Evolutionary conservation across 2,113 vertebrate genomes (phyloP), one percentile per base, ranked within the genome.

Genomic region (Acrocephalus kingi): DNA sequence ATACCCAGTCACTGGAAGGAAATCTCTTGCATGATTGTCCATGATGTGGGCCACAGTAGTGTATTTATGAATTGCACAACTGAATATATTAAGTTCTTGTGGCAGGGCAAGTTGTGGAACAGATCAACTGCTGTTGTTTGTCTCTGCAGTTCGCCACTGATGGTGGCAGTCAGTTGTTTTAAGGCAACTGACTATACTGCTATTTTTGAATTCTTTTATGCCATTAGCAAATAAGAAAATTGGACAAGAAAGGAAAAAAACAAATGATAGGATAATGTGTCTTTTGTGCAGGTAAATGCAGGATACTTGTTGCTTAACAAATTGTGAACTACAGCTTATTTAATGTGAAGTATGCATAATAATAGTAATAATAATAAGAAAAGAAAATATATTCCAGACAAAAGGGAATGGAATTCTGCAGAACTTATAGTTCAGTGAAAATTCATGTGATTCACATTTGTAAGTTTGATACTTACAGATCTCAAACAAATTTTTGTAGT

Each of bases 1-100:
- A 13, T 25, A 25, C 20, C 30, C 5, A 4, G 10, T 55, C 16
- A 9, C 16, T 69, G 55, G 28, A 52, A 88, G 31, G 46, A 81
- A 58, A 49, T 13, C 15, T 73, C 43, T 62, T 52, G 30, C 2
- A 0, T 16, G 17, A 4, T 45, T 61, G 5, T 27, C 37, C 4
- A 3, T 43, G 25, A 14, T 30, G 9, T 39, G 20, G 46, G 14
- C 51, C 13, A 4, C 3, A 10, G 24, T 2, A 41, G 25, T 6
- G 30, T 56, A 2, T 39, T 81, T 58, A 5, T 0, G 2, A 35
- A 3, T 52, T 54, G 24, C 35, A 10, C 5, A 16, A 5, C 19
- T 9, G 24, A 11, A 2, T 74, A 2, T 2, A 7, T 33, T 23
- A 17, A 18, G 30, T 25, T 11, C 9, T 46, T 82, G 30, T 49